Conservation (phyloP, 2,888 invertebrate species). For the Volucella inflata region DNA sequence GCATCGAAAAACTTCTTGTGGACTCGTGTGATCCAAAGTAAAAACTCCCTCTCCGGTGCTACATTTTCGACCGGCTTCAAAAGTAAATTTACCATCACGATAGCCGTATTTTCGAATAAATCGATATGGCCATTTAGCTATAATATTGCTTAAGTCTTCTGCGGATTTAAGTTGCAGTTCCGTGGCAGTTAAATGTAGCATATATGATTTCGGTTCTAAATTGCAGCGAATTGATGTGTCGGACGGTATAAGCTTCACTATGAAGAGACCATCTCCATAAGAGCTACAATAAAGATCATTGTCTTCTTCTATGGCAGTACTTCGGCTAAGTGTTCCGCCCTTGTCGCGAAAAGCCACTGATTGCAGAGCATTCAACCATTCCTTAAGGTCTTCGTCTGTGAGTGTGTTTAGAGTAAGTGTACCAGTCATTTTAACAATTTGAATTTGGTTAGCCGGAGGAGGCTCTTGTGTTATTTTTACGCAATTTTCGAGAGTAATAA, state of each 20-base stretch:
- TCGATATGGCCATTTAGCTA: slow-evolving; percentile 92
- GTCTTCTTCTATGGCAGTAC: slow-evolving; percentile 90
- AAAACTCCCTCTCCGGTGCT: slow-evolving; percentile 93
- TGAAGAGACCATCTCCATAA: slow-evolving; percentile 90
- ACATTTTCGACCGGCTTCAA: slow-evolving; percentile 94
- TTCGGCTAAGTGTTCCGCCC: slow-evolving; percentile 81
- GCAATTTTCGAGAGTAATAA: slow-evolving; percentile 93
- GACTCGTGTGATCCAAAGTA: slow-evolving; percentile 91
- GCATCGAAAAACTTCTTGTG: slow-evolving; percentile 92
- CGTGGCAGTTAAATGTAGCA: slow-evolving; percentile 89
- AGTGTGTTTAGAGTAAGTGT: slow-evolving; percentile 86
- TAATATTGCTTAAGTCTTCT: slow-evolving; percentile 86
- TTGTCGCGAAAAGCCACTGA: slow-evolving; percentile 92
- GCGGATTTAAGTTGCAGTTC: slow-evolving; percentile 89
- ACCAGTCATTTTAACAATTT: slow-evolving; percentile 90
- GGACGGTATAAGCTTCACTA: slow-evolving; percentile 90
- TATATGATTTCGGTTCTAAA: slow-evolving; percentile 89
- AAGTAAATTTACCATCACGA: slow-evolving; percentile 92
- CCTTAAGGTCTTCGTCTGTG: slow-evolving; percentile 88
- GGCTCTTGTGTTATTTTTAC: slow-evolving; percentile 91
- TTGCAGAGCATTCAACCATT: slow-evolving; percentile 92
- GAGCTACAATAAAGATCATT: slow-evolving; percentile 95
- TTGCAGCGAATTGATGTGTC: slow-evolving; percentile 91
- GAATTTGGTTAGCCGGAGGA: slow-evolving; percentile 86
- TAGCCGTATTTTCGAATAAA: slow-evolving; percentile 94